Percentiles rank a stretch among this genome's conserved stretches.
These are phyloP conservation scores for Glossophaga mutica DNA, from an alignment of 2,797 vertebrate species.

Conservation along the genomic window DNA sequence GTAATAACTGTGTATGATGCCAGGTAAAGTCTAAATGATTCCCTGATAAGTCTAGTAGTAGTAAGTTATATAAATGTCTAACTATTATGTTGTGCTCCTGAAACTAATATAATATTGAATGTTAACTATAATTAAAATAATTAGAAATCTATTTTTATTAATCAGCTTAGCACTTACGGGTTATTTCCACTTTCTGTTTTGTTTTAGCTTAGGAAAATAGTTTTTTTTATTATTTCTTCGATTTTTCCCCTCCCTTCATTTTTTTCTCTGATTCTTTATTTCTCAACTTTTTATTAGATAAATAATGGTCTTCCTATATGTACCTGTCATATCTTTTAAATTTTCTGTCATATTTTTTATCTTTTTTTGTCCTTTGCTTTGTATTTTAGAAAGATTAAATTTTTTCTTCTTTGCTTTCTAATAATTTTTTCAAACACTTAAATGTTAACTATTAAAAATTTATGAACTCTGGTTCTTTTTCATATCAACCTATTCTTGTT, in stretches of 20 bases:
- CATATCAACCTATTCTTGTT: background rate
- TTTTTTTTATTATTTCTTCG: slow-evolving; percentile 15
- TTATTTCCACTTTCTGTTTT: background rate
- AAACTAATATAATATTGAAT: background rate
- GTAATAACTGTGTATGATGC: background rate
- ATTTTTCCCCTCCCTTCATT: background rate
- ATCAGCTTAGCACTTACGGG: background rate
- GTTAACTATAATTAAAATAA: background rate
- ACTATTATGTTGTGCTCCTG: background rate
- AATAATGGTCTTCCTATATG: background rate
- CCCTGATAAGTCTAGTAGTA: background rate
- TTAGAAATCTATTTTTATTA: background rate
- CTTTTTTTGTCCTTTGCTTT: background rate
- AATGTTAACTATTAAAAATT: background rate
- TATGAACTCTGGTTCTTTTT: background rate
- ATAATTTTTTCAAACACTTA: slow-evolving; percentile 10
- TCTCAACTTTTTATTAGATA: background rate
- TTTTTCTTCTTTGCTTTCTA: background rate
- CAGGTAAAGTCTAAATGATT: background rate
- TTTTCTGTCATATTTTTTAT: background rate
- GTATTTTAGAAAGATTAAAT: background rate
- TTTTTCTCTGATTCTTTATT: background rate
- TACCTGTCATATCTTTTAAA: background rate
- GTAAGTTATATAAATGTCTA: background rate
- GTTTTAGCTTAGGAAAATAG: background rate